These are phyloP conservation scores for Mystacornis crossleyi DNA, from an alignment of 2,113 vertebrate genomes.

Conservation along the genomic window DNA sequence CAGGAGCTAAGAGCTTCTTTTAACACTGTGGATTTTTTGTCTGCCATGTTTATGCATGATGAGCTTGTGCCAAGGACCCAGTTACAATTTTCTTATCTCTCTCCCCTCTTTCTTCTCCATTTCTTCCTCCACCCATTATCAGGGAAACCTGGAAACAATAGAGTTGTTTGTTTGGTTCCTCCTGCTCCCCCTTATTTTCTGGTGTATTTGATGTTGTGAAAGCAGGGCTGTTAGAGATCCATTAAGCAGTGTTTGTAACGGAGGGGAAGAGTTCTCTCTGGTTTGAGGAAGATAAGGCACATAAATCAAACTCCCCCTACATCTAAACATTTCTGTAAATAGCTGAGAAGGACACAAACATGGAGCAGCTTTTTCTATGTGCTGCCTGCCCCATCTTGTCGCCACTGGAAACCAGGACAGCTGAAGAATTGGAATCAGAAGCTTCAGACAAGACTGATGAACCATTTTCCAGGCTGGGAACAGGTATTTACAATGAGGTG, in stretches of 20 bases:
- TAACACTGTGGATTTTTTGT: not conserved
- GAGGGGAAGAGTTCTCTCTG: conserved; percentile 60
- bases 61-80: conserved; percentile 30
- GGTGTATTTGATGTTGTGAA: conserved; percentile 59
- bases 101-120: not conserved
- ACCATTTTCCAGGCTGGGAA: not conserved
- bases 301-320: conserved; percentile 52
- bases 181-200: conserved; percentile 25
- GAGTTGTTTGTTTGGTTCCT: not conserved
- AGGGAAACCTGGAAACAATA: conserved; percentile 63
- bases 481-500: not conserved
- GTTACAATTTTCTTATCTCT: conserved; percentile 6
- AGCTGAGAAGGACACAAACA: conserved; percentile 59
- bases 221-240: conserved; percentile 60
- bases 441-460: not conserved
- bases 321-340: conserved; percentile 69
- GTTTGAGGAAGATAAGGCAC: conserved; percentile 71
- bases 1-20: not conserved
- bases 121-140: conserved; percentile 15
- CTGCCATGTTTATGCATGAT: conserved; percentile 25
- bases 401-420: not conserved
- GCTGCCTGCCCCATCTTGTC: not conserved
- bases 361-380: not conserved
- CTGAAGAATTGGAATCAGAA: not conserved
- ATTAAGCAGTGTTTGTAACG: conserved; percentile 30